phyloP scores from a whole-genome alignment of 2,888 invertebrate genomes.

The Electrophaes corylata region DNA sequence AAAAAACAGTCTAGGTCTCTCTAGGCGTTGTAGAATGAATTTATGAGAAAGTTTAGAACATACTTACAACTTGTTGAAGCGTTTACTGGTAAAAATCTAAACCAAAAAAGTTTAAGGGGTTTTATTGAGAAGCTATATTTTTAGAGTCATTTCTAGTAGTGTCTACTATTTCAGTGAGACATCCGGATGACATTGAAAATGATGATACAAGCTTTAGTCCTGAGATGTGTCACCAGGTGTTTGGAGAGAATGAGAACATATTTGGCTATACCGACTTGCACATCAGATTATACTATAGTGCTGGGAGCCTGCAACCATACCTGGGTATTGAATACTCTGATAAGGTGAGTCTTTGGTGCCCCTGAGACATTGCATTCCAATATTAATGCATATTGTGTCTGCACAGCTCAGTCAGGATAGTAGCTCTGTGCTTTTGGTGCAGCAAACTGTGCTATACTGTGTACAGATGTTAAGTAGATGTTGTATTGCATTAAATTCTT shows the following conservation, averaged over 20 bases:
- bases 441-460: no score
- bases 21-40: no score
- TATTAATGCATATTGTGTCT: background rate
- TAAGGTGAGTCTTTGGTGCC: conserved; percentile 79
- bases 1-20: no score
- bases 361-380: no score
- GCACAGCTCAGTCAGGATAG: no score
- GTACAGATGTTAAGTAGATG: no score
- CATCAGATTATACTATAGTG: conserved; percentile 91
- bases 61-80: no score
- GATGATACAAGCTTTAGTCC: conserved; percentile 88
- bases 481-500: no score
- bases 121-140: no score
- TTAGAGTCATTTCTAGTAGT: background rate
- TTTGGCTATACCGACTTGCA: conserved; percentile 95
- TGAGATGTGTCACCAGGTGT: conserved; percentile 96
- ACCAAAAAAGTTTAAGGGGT: no score
- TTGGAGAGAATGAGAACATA: conserved; percentile 95
- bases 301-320: conserved; percentile 92
- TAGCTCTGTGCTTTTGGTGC: no score
- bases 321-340: conserved; percentile 89
- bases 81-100: background rate
- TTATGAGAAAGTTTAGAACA: no score
- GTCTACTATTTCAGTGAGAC: conserved; percentile 80
- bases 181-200: conserved; percentile 86